phyloP scores from a whole-genome alignment of 2,113 vertebrate species.

The Fukomys damarensis region DNA sequence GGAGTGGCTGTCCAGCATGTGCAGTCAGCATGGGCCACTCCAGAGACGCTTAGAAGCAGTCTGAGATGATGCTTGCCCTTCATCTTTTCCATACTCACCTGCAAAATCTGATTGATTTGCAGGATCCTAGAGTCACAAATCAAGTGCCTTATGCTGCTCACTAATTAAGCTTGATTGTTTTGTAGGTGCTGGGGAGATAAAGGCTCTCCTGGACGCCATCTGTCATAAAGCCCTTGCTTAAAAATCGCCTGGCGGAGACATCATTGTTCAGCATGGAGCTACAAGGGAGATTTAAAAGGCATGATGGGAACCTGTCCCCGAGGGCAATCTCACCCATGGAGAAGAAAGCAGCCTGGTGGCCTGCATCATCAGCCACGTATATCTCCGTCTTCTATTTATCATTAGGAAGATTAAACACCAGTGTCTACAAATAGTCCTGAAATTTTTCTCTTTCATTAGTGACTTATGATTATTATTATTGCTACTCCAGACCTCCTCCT shows the following conservation, averaged over 20 bases:
- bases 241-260: constrained; percentile 76
- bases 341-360: constrained; percentile 71
- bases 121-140: constrained; percentile 47
- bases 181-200: constrained; percentile 78
- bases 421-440: constrained; percentile 82
- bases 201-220: constrained; percentile 78
- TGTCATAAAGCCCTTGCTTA: constrained; percentile 85
- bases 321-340: constrained; percentile 79
- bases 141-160: constrained; percentile 69
- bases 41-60: background rate
- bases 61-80: background rate
- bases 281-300: constrained; percentile 84
- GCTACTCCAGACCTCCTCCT: constrained; percentile 52
- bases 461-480: constrained; percentile 64
- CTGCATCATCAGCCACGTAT: constrained; percentile 73
- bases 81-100: background rate
- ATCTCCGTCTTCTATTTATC: constrained; percentile 80
- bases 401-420: constrained; percentile 84
- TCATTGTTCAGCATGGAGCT: constrained; percentile 76
- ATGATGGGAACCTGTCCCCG: constrained; percentile 78
- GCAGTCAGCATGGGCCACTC: background rate
- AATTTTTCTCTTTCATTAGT: constrained; percentile 72
- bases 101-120: constrained; percentile 32
- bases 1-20: background rate
- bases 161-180: constrained; percentile 85